Evolutionary conservation across 1,140 invertebrate genomes (phyloP), one percentile per base, ranked within the genome.

Genomic region (Condylostylus longicornis): DNA sequence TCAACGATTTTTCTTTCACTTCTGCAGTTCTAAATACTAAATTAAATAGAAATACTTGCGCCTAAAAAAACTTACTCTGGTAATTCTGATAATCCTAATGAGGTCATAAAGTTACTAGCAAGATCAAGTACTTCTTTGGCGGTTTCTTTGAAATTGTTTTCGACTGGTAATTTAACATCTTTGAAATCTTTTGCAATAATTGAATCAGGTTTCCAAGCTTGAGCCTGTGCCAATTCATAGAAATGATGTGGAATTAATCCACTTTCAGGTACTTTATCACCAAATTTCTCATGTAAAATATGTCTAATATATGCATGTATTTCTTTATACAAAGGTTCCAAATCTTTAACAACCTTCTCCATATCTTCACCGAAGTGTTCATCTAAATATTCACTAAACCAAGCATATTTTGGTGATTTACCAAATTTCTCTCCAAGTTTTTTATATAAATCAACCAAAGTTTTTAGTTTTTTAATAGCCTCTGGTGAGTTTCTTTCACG

Each of bases 181-280:
- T 54, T 50, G 19, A 50, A 58, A 33, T 51, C 48, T 6, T 42
- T 15, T 20, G 57, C 54, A 18, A 58, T 45, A 15, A 58, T 49
- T 37, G 54, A 57, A n/a, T 44, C 52, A 6, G 44, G n/a, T 1
- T 47, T 45, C 54, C 54, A 58, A 20, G 49, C 52, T 42, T 58
- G 55, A 22, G 52, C 50, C 8, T 52, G 25, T 1, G 55, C 54
- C 44, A 58, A 51, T 35, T 58, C 79, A 45, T 86, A 62, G 2
- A 95, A 58, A 69, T 95, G 89, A 4, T 86, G 87, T 0, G 89
- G 88, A 40, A 95, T 88, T 0, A 83, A 81, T 8, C 82, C 81
- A 34, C 70, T 70, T 4, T 71, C 67, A 1, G 82, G 62, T 2
- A 82, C 58, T 9, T 71, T 54, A 9, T 71, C 69, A 0, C 82